A percentile compares a stretch with the other conserved stretches of the same genome.
Evolutionary conservation across 2,888 invertebrate species (phyloP).

Genomic region (Anarsia innoxiella): DNA sequence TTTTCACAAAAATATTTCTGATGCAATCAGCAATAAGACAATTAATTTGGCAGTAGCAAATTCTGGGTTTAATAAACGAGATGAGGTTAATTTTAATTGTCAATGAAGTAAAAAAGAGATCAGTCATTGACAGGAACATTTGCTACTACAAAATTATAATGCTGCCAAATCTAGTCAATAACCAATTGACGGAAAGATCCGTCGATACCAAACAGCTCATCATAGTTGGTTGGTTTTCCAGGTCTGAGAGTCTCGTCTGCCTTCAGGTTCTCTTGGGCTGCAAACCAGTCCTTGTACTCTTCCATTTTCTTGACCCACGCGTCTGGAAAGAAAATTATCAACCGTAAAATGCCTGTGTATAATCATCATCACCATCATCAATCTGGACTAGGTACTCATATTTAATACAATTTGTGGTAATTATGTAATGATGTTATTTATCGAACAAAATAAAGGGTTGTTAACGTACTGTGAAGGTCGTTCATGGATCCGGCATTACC

Average conservation of each 20-base stretch:
- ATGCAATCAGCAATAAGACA: background rate
- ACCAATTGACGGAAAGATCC: slow-evolving; percentile 90
- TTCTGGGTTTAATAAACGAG: too few relatives aligned
- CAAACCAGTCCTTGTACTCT: slow-evolving; percentile 87
- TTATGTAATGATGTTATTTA: too few relatives aligned
- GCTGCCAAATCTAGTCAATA: slow-evolving; percentile 77
- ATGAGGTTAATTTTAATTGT: too few relatives aligned
- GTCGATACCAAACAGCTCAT: slow-evolving; percentile 91
- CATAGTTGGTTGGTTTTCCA: slow-evolving; percentile 89
- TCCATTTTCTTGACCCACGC: slow-evolving; percentile 87
- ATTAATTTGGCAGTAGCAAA: background rate
- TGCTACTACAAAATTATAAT: background rate
- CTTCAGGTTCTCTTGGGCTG: slow-evolving; percentile 84
- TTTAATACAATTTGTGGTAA: too few relatives aligned
- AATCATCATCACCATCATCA: too few relatives aligned
- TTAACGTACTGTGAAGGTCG: slow-evolving; percentile 79
- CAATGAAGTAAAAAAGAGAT: too few relatives aligned
- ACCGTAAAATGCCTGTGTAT: too few relatives aligned
- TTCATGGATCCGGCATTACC: slow-evolving; percentile 84
- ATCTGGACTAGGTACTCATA: too few relatives aligned
- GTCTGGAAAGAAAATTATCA: slow-evolving; percentile 75
- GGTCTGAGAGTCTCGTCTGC: slow-evolving; percentile 87
- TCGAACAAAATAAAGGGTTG: too few relatives aligned
- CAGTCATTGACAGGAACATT: too few relatives aligned
- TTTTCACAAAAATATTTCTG: too few relatives aligned